Base-by-base conservation (phyloP, 23 tunicate genomes). In the Halocynthia aurantium region DNA sequence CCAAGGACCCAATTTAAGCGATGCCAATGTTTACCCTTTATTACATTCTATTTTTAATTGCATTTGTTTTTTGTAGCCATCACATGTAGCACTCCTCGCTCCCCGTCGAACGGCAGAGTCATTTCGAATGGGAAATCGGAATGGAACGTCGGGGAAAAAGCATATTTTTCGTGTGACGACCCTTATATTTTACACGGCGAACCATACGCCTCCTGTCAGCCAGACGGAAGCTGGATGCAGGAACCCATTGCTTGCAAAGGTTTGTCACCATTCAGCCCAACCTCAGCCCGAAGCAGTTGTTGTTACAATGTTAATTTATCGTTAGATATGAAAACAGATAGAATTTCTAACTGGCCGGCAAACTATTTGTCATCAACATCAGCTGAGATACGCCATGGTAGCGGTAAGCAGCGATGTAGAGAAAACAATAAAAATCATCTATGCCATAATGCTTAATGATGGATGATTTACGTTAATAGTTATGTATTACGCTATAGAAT, bases 161-260 rank as follows among this genome's bases (percentile, higher is more conserved):
- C 56, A 49, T 62, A 74, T 20, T 74, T 74, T 56, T 44, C 55
- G 22, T 74, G 78, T 54, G 78, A 54, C 56, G 78, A 74, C 55
- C 62, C 55, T 5, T 74, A 74, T 6, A 55, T 53, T 8, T 15
- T 74, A 8, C 10, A 54, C 57, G 78, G 78, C 0, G 21, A 74
- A 53, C 12, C 22, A 2, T 74, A 53, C 31, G 55, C 78, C 17
- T 22, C 56, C 56, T 74, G 78, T 18, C 78, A 54, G 31, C 49
- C 22, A 53, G 22, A 74, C 31, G 78, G 78, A 8, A 64, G 20
- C 20, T 74, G 78, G 78, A 53, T 54, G 19, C 56, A 74, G 10
- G 20, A 18, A 53, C 56, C 56, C 0, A 62, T 64, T 8, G 31
- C 64, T 7, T 74, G 78, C 56, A 44, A 52, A 52, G 78, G 78